Percentiles rank a stretch among this genome's conserved stretches.
phyloP scores from a whole-genome alignment of 2,888 invertebrate genomes.

The Melitaea athalia region DNA sequence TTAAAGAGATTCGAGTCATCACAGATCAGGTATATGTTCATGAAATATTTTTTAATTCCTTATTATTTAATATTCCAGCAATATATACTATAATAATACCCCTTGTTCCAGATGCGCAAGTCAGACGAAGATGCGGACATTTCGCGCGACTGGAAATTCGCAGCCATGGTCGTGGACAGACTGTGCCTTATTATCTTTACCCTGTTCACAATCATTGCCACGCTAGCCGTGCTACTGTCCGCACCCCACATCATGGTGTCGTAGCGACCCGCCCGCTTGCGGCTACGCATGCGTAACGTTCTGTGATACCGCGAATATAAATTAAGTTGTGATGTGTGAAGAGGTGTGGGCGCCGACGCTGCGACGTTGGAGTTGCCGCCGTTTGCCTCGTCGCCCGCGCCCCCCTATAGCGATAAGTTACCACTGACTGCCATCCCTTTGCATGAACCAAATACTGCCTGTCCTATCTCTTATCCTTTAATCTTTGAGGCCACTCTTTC shows the following conservation, averaged over 20 bases:
- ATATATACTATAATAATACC: not conserved
- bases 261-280: constrained; percentile 85
- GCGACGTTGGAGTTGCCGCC: constrained; percentile 71
- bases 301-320: constrained; percentile 87
- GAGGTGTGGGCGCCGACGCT: constrained; percentile 72
- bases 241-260: constrained; percentile 98
- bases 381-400: constrained; percentile 74
- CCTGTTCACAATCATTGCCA: constrained; percentile 98
- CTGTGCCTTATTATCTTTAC: constrained; percentile 99
- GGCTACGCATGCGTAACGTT: constrained; percentile 80
- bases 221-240: constrained; percentile 97
- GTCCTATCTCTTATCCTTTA: constrained; percentile 59
- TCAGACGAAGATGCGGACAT: constrained; percentile 97
- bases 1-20: constrained; percentile 96
- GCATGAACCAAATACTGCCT: constrained; percentile 73
- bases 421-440: constrained; percentile 74
- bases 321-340: constrained; percentile 85
- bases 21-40: constrained; percentile 88
- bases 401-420: constrained; percentile 77
- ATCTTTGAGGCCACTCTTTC: constrained; percentile 53
- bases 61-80: not conserved
- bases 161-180: constrained; percentile 99
- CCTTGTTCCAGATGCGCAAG: constrained; percentile 89
- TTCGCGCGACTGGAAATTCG: constrained; percentile 99
- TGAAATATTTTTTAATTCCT: not conserved